Conservation (phyloP, 1,140 invertebrate genomes). For the Mactra quadrangularis region DNA sequence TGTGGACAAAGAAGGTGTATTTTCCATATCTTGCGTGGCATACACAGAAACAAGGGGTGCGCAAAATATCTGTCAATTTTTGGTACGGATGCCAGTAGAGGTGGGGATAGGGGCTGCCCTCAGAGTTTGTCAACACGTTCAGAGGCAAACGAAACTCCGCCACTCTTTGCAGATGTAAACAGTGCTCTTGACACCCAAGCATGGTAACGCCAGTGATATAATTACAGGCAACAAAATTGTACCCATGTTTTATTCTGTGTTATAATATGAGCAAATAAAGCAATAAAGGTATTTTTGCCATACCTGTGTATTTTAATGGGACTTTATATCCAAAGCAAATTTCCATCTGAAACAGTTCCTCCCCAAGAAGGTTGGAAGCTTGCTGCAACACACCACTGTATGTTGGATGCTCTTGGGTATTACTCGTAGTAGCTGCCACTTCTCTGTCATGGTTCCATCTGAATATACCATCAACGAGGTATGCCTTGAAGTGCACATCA, state of each 20-base stretch:
- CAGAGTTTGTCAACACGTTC: too few species aligned
- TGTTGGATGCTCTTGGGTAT: neutral
- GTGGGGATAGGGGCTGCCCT: neutral
- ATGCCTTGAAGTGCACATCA: slow-evolving; percentile 63
- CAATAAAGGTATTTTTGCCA: too few species aligned
- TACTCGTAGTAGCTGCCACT: neutral
- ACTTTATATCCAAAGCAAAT: neutral
- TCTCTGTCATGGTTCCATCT: slow-evolving; percentile 63
- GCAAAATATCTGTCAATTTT: too few species aligned
- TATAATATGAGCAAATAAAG: too few species aligned
- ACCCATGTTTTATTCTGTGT: too few species aligned
- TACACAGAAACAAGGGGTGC: slow-evolving; percentile 14
- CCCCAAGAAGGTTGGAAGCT: slow-evolving; percentile 4
- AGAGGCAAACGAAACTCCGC: too few species aligned
- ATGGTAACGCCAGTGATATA: too few species aligned
- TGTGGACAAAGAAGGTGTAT: too few species aligned
- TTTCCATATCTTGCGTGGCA: slow-evolving; percentile 6
- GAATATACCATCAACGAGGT: slow-evolving; percentile 59
- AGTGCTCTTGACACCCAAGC: too few species aligned
- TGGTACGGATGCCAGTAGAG: neutral
- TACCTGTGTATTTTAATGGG: slow-evolving; percentile 44
- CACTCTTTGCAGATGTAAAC: too few species aligned
- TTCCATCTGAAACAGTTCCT: neutral
- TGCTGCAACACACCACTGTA: slow-evolving; percentile 40
- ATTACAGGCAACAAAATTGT: too few species aligned